Percentiles rank a stretch among this genome's conserved stretches.
These are phyloP conservation scores for Sphaerodactylus townsendi DNA, from an alignment of 2,113 vertebrate species.

Conservation along the genomic window DNA sequence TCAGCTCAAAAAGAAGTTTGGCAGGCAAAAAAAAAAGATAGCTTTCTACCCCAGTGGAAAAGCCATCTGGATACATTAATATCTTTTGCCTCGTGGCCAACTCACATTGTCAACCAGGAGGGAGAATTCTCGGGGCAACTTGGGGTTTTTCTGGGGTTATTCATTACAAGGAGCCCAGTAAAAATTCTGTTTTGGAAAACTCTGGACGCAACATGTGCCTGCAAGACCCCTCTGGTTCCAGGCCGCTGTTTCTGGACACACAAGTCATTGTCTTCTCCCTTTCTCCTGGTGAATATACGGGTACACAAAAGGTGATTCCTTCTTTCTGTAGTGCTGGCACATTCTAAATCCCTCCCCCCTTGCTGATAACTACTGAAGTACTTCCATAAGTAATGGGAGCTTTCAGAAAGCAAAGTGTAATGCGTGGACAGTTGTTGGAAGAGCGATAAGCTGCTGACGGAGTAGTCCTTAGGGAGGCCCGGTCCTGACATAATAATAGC, in stretches of 20 bases:
- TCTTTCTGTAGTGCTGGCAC: conserved; percentile 21
- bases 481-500: background rate
- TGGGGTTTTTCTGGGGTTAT: background rate
- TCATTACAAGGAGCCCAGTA: background rate
- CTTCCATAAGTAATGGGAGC: conserved; percentile 23
- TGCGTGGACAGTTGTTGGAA: background rate
- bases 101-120: background rate
- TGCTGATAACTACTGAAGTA: conserved; percentile 3
- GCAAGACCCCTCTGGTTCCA: background rate
- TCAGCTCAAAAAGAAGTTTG: background rate
- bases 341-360: background rate
- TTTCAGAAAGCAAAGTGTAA: conserved; percentile 18
- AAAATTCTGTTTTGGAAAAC: background rate
- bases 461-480: background rate
- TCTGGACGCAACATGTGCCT: background rate
- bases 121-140: background rate
- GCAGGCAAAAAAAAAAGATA: background rate
- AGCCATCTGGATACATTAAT: background rate
- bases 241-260: too few species aligned
- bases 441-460: background rate
- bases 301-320: background rate
- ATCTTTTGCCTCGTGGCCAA: background rate
- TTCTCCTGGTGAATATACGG: conserved; percentile 29
- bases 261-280: background rate
- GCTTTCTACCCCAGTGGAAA: background rate